Evolutionary conservation across 2,888 invertebrate genomes (phyloP).

Genomic region (Antitype chi): DNA sequence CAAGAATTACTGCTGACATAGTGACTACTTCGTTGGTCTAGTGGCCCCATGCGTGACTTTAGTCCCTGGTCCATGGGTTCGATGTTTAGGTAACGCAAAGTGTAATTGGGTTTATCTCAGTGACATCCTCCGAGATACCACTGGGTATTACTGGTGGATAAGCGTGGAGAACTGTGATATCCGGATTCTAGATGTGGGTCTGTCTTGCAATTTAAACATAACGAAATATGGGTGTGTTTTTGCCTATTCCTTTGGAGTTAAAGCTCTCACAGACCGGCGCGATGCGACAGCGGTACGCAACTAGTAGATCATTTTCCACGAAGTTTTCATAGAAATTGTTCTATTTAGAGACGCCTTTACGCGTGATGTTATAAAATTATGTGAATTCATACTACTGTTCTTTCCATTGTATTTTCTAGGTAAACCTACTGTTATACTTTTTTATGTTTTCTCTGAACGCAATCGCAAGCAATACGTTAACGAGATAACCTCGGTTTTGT

Average conservation of each 20-base stretch:
- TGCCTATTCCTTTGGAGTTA: too few relatives aligned
- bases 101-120: neutral
- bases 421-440: neutral
- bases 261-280: too few relatives aligned
- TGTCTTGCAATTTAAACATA: neutral
- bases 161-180: neutral
- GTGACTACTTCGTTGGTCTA: neutral
- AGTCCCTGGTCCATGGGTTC: neutral
- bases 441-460: neutral
- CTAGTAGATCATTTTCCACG: too few relatives aligned
- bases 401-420: neutral
- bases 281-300: too few relatives aligned
- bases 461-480: neutral
- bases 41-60: too few relatives aligned
- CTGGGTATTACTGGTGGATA: neutral
- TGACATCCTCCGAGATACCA: too few relatives aligned
- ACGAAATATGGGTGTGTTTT: neutral
- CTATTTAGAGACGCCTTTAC: too few relatives aligned
- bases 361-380: neutral
- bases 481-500: slow-evolving; percentile 25
- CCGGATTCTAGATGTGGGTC: neutral
- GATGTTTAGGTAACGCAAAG: too few relatives aligned
- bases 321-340: too few relatives aligned
- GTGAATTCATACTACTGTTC: neutral
- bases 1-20: neutral